Evolutionary conservation across 2,888 invertebrate genomes (phyloP).

Genomic region (Ormyrus thymus): DNA sequence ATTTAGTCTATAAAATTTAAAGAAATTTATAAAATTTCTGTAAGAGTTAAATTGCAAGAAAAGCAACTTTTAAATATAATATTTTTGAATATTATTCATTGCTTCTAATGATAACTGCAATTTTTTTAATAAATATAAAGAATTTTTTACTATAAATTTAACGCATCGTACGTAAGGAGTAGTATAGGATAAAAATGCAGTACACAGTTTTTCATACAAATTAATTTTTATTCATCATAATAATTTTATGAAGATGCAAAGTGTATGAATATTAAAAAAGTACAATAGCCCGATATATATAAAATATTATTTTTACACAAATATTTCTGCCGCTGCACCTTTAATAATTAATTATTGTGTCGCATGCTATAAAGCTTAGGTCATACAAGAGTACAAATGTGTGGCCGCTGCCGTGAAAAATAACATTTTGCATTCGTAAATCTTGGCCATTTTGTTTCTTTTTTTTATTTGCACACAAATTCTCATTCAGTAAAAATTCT

Average conservation of each 20-base stretch:
- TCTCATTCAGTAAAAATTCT: constrained; percentile 29
- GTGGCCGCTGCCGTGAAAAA: constrained; percentile 56
- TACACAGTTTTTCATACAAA: constrained; percentile 65
- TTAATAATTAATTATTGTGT: constrained; percentile 55
- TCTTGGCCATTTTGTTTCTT: constrained; percentile 7
- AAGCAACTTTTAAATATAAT: no score
- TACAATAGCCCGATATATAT: constrained; percentile 74
- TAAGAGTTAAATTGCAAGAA: no score
- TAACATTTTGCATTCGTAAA: constrained; percentile 59
- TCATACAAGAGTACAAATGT: constrained; percentile 49
- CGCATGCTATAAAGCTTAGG: constrained; percentile 47
- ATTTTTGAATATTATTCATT: no score
- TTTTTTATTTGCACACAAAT: constrained; percentile 15
- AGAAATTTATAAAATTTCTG: no score
- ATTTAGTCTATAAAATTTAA: no score
- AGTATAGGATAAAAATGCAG: neutral
- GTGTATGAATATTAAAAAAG: constrained; percentile 73
- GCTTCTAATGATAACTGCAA: no score
- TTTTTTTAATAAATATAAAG: no score
- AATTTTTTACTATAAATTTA: no score
- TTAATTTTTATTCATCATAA: constrained; percentile 69
- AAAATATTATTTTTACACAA: constrained; percentile 74
- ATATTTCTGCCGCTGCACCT: constrained; percentile 66
- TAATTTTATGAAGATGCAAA: constrained; percentile 72
- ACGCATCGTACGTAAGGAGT: no score